Base-by-base conservation (phyloP, 2,113 vertebrate species). In the Polypterus senegalus region DNA sequence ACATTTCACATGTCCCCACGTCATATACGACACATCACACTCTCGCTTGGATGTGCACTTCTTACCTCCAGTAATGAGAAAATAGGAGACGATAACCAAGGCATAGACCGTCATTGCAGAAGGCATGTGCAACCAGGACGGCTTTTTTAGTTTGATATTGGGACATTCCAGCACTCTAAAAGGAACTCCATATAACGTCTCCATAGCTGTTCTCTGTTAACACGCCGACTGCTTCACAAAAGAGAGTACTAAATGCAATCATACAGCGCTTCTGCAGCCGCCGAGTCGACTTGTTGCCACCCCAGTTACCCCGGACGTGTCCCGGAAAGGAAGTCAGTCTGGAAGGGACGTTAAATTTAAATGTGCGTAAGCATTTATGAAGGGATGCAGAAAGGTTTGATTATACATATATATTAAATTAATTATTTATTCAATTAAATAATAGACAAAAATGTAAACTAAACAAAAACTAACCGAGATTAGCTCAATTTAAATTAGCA, bases 41-140 rank as follows among this genome's bases (percentile, higher is more conserved):
- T 27, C 58, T 47, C 8, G 46, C 9, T 5, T 7, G 9, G 6
- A 6, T 3, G 1, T 3, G 1, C 46, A 27, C 10, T 47, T 59
- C 75, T 86, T 82, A 98, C 96, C 96, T 84, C 96, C 94, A 4
- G 96, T 99, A 79, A 98, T 99, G 77, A 99, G 94, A 77, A 99
- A 98, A 71, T 98, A 98, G 44, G 96, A 98, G 67, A 97, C 92
- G 63, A 99, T 93, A 65, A 99, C 96, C 54, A 91, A 70, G 1
- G 94, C 93, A 55, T 99, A 99, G 7, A 99, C 96, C 1, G 92
- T 98, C 94, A 98, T 98, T 2, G 96, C 96, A 46, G 96, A 97
- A 47, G 94, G 96, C 94, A 97, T 98, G 60, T 97, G 94, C 52
- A 95, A 83, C 93, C 94, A 98, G 4, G 92, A 87, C 4, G 96